Conservation (phyloP, 1,140 invertebrate genomes). For the Anoplolepis gracilipes region DNA sequence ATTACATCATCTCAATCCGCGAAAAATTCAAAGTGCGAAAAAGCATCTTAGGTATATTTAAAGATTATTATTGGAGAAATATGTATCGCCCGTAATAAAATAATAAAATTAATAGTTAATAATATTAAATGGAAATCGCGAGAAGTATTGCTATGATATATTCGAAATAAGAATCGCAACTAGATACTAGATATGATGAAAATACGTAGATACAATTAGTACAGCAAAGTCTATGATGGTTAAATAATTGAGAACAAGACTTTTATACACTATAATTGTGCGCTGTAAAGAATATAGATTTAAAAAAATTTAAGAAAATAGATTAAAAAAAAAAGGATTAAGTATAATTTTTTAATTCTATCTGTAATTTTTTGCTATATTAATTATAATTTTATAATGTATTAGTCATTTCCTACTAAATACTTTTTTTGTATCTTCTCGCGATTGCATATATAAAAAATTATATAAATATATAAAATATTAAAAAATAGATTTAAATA, state of each 20-base stretch:
- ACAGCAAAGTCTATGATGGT: conserved; percentile 8
- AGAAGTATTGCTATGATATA: no score
- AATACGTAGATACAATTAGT: conserved; percentile 36
- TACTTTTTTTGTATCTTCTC: not conserved
- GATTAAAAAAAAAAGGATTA: not conserved
- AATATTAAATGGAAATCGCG: no score
- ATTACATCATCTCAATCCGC: no score
- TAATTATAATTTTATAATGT: not conserved
- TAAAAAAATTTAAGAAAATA: not conserved
- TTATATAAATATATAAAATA: not conserved
- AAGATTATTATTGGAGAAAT: no score
- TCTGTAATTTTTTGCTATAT: not conserved
- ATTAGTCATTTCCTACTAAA: not conserved
- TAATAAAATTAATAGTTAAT: no score
- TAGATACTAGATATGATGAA: no score
- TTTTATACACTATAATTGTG: not conserved
- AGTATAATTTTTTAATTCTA: not conserved
- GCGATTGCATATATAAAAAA: not conserved
- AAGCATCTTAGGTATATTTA: no score
- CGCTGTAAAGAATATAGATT: not conserved
- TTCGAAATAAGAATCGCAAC: no score
- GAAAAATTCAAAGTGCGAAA: no score
- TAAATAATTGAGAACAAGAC: conserved; percentile 42
- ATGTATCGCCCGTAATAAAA: no score
- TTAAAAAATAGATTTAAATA: no score